Evolutionary conservation across 2,888 invertebrate genomes (phyloP).

Genomic region (Adineta ricciae): DNA sequence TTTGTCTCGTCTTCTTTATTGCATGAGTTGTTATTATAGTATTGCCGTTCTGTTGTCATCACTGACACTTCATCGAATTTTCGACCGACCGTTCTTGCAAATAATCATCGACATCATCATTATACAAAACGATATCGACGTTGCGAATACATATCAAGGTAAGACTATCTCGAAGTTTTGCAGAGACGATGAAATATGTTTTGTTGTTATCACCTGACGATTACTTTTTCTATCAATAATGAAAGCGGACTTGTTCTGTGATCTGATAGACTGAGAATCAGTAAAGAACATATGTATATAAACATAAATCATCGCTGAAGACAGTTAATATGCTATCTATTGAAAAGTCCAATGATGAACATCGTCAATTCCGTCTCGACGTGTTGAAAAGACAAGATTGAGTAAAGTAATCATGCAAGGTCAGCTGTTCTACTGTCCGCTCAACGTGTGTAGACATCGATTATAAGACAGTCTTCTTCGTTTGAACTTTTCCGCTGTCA

Average conservation of each 20-base stretch:
- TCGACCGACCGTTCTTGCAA: neutral
- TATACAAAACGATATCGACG: neutral
- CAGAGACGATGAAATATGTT: neutral
- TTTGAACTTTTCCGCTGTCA: neutral
- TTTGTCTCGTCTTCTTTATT: slow-evolving; percentile 15
- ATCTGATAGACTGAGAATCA: neutral
- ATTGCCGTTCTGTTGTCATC: neutral
- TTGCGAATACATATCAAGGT: neutral
- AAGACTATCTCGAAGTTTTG: neutral
- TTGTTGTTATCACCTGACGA: no score
- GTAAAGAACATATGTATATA: neutral
- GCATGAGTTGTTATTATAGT: slow-evolving; percentile 1
- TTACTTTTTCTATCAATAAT: neutral
- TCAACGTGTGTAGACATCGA: neutral
- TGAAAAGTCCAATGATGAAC: neutral
- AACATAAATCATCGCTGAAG: neutral
- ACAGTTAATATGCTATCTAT: neutral
- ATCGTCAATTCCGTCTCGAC: neutral
- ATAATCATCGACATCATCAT: neutral
- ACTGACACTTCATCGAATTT: neutral
- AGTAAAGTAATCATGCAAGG: neutral
- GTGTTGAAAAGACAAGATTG: neutral
- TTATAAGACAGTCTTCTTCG: neutral
- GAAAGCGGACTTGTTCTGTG: neutral
- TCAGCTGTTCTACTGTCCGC: neutral